These are phyloP conservation scores for Pongo pygmaeus DNA, from an alignment of 2,113 vertebrate genomes.

Conservation along the genomic window DNA sequence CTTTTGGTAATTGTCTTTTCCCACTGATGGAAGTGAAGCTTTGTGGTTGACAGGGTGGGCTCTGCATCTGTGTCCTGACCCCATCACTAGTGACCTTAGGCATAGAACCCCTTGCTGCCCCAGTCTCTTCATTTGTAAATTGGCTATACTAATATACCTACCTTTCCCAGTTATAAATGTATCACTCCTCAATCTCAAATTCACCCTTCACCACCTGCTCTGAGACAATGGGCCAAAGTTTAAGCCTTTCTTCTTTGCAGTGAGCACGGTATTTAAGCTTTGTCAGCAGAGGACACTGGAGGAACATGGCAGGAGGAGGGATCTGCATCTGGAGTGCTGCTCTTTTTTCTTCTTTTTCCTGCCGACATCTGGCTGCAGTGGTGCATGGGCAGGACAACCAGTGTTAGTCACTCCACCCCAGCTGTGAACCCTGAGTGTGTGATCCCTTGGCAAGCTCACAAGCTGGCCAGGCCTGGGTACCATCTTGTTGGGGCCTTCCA, in stretches of 20 bases:
- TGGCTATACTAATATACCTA: not conserved
- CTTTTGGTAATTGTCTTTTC: not conserved
- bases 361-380: not conserved
- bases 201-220: not conserved
- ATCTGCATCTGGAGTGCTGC: not conserved
- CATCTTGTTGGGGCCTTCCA: not conserved
- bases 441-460: not conserved
- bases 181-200: too few relatives aligned
- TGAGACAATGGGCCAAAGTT: not conserved
- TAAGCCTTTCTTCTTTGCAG: too few relatives aligned
- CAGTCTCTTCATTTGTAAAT: not conserved
- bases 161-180: not conserved
- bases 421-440: not conserved
- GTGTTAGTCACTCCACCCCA: not conserved
- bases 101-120: not conserved
- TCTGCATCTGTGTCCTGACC: accelerated
- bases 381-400: too few relatives aligned
- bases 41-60: not conserved
- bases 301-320: not conserved
- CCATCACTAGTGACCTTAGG: not conserved
- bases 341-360: not conserved
- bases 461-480: not conserved
- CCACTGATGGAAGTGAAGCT: not conserved
- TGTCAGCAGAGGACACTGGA: not conserved
- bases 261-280: not conserved